phyloP scores from a whole-genome alignment of 1,140 invertebrate species.

The Tetraneura akinire region DNA sequence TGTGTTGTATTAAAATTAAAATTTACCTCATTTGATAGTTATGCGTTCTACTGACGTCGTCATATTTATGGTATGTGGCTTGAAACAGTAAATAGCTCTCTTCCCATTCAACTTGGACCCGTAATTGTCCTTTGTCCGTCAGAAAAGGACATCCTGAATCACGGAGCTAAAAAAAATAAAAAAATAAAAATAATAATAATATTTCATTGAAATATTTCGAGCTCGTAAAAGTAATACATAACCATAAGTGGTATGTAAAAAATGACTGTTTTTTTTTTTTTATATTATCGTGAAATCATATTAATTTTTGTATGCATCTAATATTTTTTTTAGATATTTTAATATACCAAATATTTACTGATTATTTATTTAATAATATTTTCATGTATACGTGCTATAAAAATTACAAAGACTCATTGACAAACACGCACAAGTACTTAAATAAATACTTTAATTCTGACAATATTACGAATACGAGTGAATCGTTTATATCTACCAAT shows the following conservation, averaged over 20 bases:
- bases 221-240: background rate
- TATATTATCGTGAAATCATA: no score
- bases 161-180: conserved; percentile 61
- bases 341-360: no score
- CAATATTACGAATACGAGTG: no score
- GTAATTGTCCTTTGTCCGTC: conserved; percentile 74
- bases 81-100: conserved; percentile 83
- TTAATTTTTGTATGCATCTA: no score
- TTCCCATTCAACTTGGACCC: conserved; percentile 82
- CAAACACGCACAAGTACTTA: no score
- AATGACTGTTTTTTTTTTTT: no score
- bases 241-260: background rate
- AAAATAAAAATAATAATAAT: conserved; percentile 46
- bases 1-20: background rate
- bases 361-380: no score
- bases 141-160: conserved; percentile 75
- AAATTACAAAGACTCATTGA: no score
- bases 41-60: conserved; percentile 80
- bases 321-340: no score
- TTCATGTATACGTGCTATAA: no score
- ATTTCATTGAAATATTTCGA: background rate
- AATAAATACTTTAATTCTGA: no score
- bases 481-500: no score
- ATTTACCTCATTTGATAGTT: conserved; percentile 83
- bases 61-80: conserved; percentile 84